Evolutionary conservation across 1,140 invertebrate genomes (phyloP), one percentile per base, ranked within the genome.

Genomic region (Eubasilissa regina): DNA sequence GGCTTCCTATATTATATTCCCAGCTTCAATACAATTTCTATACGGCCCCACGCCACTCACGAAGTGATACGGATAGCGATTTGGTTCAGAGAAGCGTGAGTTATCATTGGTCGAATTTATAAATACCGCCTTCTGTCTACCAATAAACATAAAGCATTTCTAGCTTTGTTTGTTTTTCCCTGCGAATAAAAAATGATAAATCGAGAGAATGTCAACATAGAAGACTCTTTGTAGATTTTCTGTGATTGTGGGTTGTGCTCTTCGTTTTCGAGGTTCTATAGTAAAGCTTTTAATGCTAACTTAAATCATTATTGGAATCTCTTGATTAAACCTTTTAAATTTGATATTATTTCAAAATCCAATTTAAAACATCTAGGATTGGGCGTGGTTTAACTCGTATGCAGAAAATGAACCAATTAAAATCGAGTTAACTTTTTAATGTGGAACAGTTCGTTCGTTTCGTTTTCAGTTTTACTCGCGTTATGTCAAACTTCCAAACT

Each of bases 41-140:
- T 78, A 78, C 76, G 66, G 76, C 64, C 76, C 55, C 77, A 74
- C 77, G 77, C 77, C 64, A 78, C 62, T 72, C 56, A 21, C 48
- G 48, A 78, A 70, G 76, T 78, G 76, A 70, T 78, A 78, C 66
- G 64, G 44, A 55, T 60, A 51, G 25, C 51, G 17, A 78, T 70
- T 78, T 64, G 76, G 51, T 78, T 19, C 48, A 21, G 51, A 35
- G 62, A 64, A 64, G 25, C 77, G 43, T 9, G 68, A 17, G 17
- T 64, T 35, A 78, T 74, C 68, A 78, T 78, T 78, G 77, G 77
- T 74, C 55, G 77, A 78, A 78, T 78, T 78, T 78, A 73, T 78
- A 78, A 78, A 78, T 78, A 73, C 68, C 77, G 77, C 77, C 68
- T 74, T 78, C 77, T 60, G 68, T 64, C 13, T 47, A 78, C 77